Base-by-base conservation (phyloP, 2,888 invertebrate species). In the Macrosoma leucophasiata region DNA sequence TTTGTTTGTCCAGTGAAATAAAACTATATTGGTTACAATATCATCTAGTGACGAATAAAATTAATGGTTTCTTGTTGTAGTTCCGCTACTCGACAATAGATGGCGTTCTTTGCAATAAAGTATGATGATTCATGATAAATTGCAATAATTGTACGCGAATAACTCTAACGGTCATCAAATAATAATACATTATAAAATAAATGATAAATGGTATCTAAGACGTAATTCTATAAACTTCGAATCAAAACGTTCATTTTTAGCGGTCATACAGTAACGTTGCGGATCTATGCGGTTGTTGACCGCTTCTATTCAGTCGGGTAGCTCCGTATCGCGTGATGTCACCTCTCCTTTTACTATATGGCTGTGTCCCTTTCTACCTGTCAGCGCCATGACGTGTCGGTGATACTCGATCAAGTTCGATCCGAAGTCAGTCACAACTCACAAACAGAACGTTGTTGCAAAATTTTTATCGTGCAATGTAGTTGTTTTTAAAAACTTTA, bases 381-480 rank as follows among this genome's bases (percentile, higher is more conserved):
- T 71, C 72, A 69, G 57, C 14, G 19, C 19, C 35, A 63, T 79
- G 78, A 78, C 79, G 76, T 79, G 76, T 75, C 47, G 47, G 46
- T 50, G 51, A 52, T 53, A 43, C 51, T 55, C 49, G 41, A 35
- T 42, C 55, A 51, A 55, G 55, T 58, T 59, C 61, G 60, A 63
- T 59, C 64, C 55, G 78, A 79, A 79, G 78, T 82, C 78, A 81
- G 81, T 82, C 57, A 71, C 79, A 64, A 81, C 81, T 82, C 57
- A 71, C 79, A 64, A 66, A 72, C 52, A 52, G 60, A 53, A 48
- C 51, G 55, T 57, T 48, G 58, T 65, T 55, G 64, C 58, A 48
- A 55, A 58, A 55, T 64, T 68, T 67, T 68, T 69, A 60, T 65
- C 67, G 58, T 59, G 52, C 36, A 26, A 28, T 52, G 52, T n/a